These are phyloP conservation scores for Oreochromis niloticus DNA, from an alignment of 2,113 vertebrate genomes.

Conservation along the genomic window DNA sequence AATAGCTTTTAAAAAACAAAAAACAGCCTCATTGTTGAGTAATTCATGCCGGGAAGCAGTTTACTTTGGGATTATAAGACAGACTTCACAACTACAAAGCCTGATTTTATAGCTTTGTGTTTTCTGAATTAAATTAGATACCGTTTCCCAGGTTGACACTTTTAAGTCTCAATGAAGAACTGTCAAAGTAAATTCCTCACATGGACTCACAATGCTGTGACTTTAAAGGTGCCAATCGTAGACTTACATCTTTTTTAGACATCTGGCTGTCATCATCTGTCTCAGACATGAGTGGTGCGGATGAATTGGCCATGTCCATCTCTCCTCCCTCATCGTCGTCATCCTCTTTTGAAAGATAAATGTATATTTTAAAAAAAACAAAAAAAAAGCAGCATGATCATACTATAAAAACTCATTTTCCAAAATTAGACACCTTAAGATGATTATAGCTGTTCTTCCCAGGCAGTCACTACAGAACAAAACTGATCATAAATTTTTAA, in stretches of 20 bases:
- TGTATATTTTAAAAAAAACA: background rate
- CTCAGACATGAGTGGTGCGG: conserved; percentile 72
- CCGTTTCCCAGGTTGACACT: background rate
- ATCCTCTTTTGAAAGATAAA: conserved; percentile 37
- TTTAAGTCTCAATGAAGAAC: fast-evolving
- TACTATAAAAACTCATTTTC: fast-evolving
- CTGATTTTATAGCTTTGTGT: background rate
- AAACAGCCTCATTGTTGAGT: background rate
- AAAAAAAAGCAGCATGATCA: fast-evolving
- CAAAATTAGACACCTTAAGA: background rate
- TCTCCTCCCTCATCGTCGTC: conserved; percentile 73
- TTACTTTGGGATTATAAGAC: too few relatives aligned
- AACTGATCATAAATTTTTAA: too few relatives aligned
- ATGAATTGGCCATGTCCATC: conserved; percentile 51
- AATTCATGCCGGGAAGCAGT: background rate
- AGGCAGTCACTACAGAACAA: background rate
- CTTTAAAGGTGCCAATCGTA: background rate
- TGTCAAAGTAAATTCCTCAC: background rate
- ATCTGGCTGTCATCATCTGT: conserved; percentile 72
- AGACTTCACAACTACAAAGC: background rate
- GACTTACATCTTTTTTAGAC: conserved; percentile 81
- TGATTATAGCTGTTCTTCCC: background rate
- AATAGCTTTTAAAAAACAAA: background rate
- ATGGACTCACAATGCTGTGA: background rate
- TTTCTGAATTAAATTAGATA: too few relatives aligned